Percentiles rank a stretch among this genome's conserved stretches.
Conservation (phyloP, 1,140 invertebrate species). For the Conus ventricosus region DNA sequence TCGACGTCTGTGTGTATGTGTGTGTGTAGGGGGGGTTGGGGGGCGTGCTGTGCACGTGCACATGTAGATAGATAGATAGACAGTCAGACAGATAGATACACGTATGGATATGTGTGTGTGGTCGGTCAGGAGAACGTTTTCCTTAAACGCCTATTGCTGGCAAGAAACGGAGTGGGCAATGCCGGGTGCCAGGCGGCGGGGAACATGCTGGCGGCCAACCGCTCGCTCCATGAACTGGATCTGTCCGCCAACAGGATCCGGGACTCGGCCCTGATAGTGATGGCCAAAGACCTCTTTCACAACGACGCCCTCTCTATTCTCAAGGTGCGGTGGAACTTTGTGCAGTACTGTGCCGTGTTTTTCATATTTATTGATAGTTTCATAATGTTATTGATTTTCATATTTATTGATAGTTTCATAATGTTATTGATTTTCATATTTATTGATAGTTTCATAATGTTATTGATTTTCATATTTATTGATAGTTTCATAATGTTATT, state of each 20-base stretch:
- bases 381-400: no score
- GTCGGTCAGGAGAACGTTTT: conserved; percentile 57
- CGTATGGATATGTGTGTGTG: neutral
- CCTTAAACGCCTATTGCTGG: conserved; percentile 49
- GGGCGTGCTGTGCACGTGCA: no score
- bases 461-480: no score
- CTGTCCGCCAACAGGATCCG: conserved; percentile 60
- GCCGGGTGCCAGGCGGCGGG: conserved; percentile 49
- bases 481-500: no score
- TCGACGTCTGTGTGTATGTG: no score
- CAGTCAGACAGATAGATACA: no score
- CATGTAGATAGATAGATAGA: no score
- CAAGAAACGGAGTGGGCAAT: conserved; percentile 63
- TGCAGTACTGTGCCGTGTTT: neutral
- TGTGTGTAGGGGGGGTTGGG: no score
- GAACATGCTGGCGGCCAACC: conserved; percentile 52
- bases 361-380: no score
- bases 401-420: no score
- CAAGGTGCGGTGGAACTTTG: conserved; percentile 36
- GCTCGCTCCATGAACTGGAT: conserved; percentile 57
- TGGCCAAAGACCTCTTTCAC: conserved; percentile 43
- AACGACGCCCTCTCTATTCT: conserved; percentile 57
- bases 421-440: no score
- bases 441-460: no score
- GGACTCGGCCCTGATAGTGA: conserved; percentile 39